phyloP scores from a whole-genome alignment of 2,888 invertebrate species.

The Dorcus hopei region DNA sequence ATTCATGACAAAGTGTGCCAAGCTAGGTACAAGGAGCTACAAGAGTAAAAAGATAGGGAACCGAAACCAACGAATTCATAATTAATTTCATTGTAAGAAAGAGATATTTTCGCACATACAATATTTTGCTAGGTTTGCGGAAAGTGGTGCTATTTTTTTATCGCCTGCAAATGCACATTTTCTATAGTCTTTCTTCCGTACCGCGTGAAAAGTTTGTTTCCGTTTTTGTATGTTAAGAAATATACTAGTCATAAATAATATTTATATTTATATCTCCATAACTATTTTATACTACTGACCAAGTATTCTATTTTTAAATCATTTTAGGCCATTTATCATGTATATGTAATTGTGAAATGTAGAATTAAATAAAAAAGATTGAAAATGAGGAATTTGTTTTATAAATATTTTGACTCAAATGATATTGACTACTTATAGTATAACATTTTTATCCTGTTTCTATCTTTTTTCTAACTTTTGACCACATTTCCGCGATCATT shows the following conservation, averaged over 20 bases:
- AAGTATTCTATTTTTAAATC: conserved; percentile 34
- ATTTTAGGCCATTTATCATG: conserved; percentile 15
- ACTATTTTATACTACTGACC: conserved; percentile 37
- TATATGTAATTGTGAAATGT: conserved; percentile 19
- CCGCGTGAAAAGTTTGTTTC: conserved; percentile 8
- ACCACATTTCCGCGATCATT: no score
- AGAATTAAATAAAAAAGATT: conserved; percentile 12
- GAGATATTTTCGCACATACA: background rate
- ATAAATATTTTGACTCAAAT: background rate
- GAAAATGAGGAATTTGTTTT: background rate
- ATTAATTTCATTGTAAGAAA: background rate
- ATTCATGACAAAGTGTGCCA: conserved; percentile 17
- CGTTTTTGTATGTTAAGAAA: conserved; percentile 20
- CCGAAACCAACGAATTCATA: background rate
- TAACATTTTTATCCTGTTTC: no score
- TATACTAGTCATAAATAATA: conserved; percentile 37
- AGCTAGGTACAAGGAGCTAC: conserved; percentile 2
- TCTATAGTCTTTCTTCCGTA: background rate
- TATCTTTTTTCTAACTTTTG: no score
- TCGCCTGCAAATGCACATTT: background rate
- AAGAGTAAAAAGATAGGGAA: background rate
- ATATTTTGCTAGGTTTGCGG: conserved; percentile 1
- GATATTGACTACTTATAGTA: background rate
- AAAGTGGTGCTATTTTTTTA: conserved; percentile 12
- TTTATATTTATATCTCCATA: conserved; percentile 32